Evolutionary conservation across 2,888 invertebrate genomes (phyloP).

Genomic region (Hoplodrina ambigua): DNA sequence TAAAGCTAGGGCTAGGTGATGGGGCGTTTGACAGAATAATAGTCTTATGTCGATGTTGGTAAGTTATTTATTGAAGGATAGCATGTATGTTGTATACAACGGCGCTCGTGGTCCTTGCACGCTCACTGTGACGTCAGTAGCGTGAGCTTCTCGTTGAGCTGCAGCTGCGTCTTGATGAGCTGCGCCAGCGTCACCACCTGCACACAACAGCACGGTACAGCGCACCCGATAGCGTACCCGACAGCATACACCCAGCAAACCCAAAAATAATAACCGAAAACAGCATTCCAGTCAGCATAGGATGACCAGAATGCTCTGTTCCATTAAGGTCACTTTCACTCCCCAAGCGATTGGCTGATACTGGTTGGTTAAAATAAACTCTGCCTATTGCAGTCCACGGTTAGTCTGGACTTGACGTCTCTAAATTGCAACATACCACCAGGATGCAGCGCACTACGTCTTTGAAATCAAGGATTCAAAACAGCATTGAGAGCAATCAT

Average conservation of each 20-base stretch:
- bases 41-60: neutral
- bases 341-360: no score
- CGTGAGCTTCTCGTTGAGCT: conserved; percentile 98
- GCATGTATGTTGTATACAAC: neutral
- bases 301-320: no score
- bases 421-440: no score
- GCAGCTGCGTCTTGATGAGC: conserved; percentile 98
- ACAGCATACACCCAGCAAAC: neutral
- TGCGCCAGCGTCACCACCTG: conserved; percentile 97
- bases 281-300: no score
- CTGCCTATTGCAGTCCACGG: no score
- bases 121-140: conserved; percentile 92
- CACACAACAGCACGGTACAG: neutral
- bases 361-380: no score
- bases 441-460: no score
- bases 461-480: no score
- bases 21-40: neutral
- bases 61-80: conserved; percentile 35
- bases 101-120: neutral
- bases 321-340: no score
- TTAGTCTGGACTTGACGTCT: no score
- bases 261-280: no score
- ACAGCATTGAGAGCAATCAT: no score
- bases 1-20: neutral
- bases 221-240: neutral